A percentile compares a stretch with the other conserved stretches of the same genome.
Evolutionary conservation across 1,140 invertebrate genomes (phyloP).

Genomic region (Dolichoris vasculosae): DNA sequence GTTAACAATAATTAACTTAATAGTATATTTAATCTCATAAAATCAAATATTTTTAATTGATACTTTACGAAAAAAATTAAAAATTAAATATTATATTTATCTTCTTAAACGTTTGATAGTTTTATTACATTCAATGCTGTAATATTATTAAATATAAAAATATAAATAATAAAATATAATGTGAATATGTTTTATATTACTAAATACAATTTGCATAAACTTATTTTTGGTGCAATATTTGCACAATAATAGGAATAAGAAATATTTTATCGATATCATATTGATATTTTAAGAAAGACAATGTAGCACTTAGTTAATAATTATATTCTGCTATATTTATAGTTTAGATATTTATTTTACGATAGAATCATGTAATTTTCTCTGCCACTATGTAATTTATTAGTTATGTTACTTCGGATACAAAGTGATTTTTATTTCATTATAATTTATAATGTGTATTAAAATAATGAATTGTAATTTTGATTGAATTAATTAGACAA

Average conservation of each 20-base stretch:
- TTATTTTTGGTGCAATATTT: neutral
- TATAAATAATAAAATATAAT: neutral
- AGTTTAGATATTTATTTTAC: conserved; percentile 2
- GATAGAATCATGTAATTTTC: neutral
- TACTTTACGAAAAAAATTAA: too few relatives aligned
- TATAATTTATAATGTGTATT: neutral
- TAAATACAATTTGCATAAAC: neutral
- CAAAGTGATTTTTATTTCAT: neutral
- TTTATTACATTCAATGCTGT: too few relatives aligned
- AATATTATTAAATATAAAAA: too few relatives aligned
- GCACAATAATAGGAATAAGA: conserved; percentile 10
- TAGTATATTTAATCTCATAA: neutral
- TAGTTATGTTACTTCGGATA: neutral
- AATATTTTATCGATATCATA: conserved; percentile 25
- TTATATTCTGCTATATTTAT: conserved; percentile 2
- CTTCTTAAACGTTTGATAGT: too few relatives aligned
- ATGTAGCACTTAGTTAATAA: conserved; percentile 7
- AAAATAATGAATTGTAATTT: neutral
- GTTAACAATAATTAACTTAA: neutral
- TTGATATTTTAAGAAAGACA: conserved; percentile 1
- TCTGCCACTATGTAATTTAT: neutral
- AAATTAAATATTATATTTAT: too few relatives aligned
- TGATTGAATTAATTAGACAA: neutral
- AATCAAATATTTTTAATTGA: neutral
- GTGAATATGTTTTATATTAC: neutral